Base-by-base conservation (phyloP, 1,140 invertebrate species). In the Caenorhabditis inopinata region DNA sequence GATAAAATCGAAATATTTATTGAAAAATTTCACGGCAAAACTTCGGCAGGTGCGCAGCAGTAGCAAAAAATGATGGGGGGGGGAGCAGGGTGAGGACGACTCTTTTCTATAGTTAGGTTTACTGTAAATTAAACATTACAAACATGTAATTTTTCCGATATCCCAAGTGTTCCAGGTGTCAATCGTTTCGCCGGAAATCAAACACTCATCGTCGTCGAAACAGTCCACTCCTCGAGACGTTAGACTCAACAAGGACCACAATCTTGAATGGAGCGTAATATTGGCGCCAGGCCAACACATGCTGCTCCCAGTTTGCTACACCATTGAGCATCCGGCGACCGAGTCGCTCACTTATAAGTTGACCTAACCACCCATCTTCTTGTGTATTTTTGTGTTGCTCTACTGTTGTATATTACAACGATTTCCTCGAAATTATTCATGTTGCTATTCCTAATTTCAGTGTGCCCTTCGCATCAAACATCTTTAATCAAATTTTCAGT, bases 181-280 rank as follows among this genome's bases (percentile, higher is more conserved):
- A 16, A 47, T 85, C 25, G 53, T 85, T 2, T 85, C 78, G n/a
- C 84, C 84, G 18, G 84, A 85, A 49, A 32, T 85, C 38, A 80
- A 79, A 25, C 35, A 23, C 18, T 29, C 45, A 16, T 58, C 62
- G 4, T 38, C 42, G 1, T 68, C 32, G 0, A 80, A 79, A 23
- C 35, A 48, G 14, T 18, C 45, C 7, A 46, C 62, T 18, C 46
- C 53, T 23, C 58, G 38, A 47, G 82, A 83, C 29, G 82, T 76
- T 45, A 49, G 82, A 21, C 62, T 83, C 29, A 83, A 83, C 78
- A 80, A 80, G 47, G 82, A 83, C 73, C 76, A 83, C 48, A 83
- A 83, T 74, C 79, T 83, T 38, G 83, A 83, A 76, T 83, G 83
- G 83, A 78, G 79, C 16, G 51, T 74, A 14, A 47, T 83, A 5